Percentiles rank a stretch among this genome's conserved stretches.
Conservation (phyloP, 2,888 invertebrate species). For the Polydrusus pterygomalis region DNA sequence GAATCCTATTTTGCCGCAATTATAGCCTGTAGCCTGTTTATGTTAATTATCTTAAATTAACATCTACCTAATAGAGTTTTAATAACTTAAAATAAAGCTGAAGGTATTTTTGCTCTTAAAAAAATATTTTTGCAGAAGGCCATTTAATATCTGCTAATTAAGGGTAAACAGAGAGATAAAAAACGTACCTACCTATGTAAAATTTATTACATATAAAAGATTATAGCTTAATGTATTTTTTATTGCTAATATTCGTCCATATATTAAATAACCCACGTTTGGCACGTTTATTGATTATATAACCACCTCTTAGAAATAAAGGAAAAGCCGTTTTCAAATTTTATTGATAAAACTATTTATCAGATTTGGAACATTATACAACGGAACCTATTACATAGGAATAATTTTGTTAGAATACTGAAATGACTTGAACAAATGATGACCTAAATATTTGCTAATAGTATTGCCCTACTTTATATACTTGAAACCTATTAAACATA, state of each 20-base stretch:
- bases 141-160: neutral
- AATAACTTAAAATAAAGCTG: no score
- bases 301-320: neutral
- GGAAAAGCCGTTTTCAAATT: neutral
- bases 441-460: constrained; percentile 17
- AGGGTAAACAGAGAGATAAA: no score
- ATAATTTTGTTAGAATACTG: neutral
- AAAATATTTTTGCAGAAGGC: neutral
- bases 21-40: no score
- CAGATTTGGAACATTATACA: no score
- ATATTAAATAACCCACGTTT: neutral
- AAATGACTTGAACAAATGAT: constrained; percentile 6
- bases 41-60: no score
- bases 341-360: constrained; percentile 20
- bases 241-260: neutral
- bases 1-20: no score
- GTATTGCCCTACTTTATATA: constrained; percentile 13
- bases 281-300: constrained; percentile 2
- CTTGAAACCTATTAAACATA: constrained; percentile 1
- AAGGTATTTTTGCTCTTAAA: neutral
- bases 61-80: neutral
- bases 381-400: neutral
- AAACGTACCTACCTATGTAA: no score
- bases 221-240: neutral
- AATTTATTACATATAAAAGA: neutral